phyloP scores from a whole-genome alignment of 2,888 invertebrate genomes.

The Hemicrepidius hirtus region DNA sequence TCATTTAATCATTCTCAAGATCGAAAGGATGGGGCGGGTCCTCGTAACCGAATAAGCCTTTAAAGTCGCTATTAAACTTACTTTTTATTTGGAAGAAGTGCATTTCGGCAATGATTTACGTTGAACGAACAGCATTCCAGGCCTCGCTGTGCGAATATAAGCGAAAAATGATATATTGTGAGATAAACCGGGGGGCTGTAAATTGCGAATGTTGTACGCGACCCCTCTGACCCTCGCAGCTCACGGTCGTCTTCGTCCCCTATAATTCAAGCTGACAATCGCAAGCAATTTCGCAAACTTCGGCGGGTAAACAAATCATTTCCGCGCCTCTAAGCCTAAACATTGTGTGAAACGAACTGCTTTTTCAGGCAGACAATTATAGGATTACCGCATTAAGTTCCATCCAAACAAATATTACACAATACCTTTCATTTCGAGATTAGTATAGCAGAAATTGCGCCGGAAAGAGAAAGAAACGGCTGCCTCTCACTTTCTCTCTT shows the following conservation, averaged over 20 bases:
- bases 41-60: constrained; percentile 18
- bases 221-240: constrained; percentile 41
- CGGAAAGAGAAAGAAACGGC: constrained; percentile 47
- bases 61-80: constrained; percentile 23
- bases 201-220: constrained; percentile 44
- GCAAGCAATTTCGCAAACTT: constrained; percentile 58
- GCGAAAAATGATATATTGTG: constrained; percentile 46
- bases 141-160: constrained; percentile 22
- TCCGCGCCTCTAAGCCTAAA: constrained; percentile 49
- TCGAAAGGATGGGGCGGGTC: constrained; percentile 7
- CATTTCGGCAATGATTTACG: constrained; percentile 40
- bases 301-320: constrained; percentile 57
- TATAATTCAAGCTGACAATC: constrained; percentile 53
- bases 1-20: constrained; percentile 32
- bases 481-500: constrained; percentile 54
- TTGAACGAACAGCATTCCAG: constrained; percentile 28
- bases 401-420: constrained; percentile 45
- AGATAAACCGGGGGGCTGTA: constrained; percentile 47
- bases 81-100: constrained; percentile 30
- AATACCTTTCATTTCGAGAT: constrained; percentile 46
- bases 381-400: constrained; percentile 46
- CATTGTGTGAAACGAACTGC: constrained; percentile 44
- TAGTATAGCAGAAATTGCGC: constrained; percentile 41
- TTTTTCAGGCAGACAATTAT: constrained; percentile 25
- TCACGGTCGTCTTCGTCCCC: constrained; percentile 35